Conservation (phyloP, 2,113 vertebrate genomes). For the Sarotherodon lohbergeri region DNA sequence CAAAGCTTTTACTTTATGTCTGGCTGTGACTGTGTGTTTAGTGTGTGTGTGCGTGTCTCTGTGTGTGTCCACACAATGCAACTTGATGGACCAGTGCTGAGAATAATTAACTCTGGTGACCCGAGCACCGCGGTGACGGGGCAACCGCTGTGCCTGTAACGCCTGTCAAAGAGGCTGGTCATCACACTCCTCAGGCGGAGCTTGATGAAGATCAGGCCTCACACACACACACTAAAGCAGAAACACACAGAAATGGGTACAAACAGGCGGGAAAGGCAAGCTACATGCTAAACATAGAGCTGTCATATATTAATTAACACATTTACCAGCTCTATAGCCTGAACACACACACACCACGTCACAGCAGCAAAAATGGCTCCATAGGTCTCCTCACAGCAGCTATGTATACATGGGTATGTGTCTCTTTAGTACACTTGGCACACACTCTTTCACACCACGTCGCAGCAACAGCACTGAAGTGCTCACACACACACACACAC, state of each 20-base stretch:
- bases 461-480: not conserved
- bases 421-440: conserved; percentile 31
- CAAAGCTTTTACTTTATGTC: not conserved
- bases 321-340: not conserved
- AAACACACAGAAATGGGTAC: not conserved
- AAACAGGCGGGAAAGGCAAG: not conserved
- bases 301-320: conserved; percentile 24
- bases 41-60: not conserved
- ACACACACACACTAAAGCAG: not conserved
- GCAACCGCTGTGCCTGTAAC: conserved; percentile 48
- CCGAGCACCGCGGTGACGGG: conserved; percentile 21
- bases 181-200: conserved; percentile 22
- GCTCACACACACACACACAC: not conserved
- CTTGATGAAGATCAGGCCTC: not conserved
- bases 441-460: conserved; percentile 14
- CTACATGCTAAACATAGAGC: not conserved
- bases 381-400: not conserved
- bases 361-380: not conserved
- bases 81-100: conserved; percentile 40
- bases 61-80: not conserved
- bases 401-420: conserved; percentile 23
- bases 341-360: not conserved
- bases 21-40: not conserved
- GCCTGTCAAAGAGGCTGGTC: conserved; percentile 56
- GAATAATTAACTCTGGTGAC: conserved; percentile 70